Conservation (phyloP, 1,140 invertebrate species). For the Drosophila bifasciata region DNA sequence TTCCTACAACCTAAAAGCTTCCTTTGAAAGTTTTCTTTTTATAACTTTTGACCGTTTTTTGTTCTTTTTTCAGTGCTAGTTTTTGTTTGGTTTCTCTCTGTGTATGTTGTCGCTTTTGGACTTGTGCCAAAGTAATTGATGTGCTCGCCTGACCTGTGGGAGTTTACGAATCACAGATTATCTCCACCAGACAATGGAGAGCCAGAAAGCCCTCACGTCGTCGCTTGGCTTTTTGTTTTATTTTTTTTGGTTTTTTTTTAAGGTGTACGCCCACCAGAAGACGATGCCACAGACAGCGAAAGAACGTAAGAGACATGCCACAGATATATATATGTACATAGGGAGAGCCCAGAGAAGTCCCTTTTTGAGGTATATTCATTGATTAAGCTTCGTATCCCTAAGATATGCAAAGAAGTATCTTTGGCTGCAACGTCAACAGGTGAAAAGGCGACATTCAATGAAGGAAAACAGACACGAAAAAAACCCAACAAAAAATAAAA, state of each 20-base stretch:
- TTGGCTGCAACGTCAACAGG: constrained; percentile 22
- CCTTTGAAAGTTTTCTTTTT: background rate
- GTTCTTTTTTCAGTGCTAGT: background rate
- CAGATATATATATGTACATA: background rate
- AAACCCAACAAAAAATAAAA: constrained; percentile 17
- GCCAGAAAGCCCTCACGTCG: constrained; percentile 76
- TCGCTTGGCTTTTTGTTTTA: constrained; percentile 54
- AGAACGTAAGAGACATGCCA: background rate
- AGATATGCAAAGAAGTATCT: constrained; percentile 45
- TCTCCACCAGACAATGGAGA: constrained; percentile 80
- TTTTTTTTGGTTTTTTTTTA: constrained; percentile 30
- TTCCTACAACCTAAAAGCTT: background rate
- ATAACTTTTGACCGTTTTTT: background rate
- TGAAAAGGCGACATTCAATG: constrained; percentile 47
- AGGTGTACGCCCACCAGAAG: constrained; percentile 68
- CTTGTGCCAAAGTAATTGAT: constrained; percentile 83
- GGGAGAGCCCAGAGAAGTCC: background rate
- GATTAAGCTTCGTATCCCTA: constrained; percentile 23
- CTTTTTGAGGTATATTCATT: constrained; percentile 26
- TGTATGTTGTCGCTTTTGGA: constrained; percentile 40
- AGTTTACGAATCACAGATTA: constrained; percentile 84
- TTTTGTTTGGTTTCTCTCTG: constrained; percentile 15
- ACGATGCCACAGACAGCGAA: constrained; percentile 21
- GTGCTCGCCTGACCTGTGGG: constrained; percentile 83
- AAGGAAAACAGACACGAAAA: constrained; percentile 14